These are phyloP conservation scores for Synergus umbraculus DNA, from an alignment of 2,888 invertebrate genomes.

Conservation along the genomic window DNA sequence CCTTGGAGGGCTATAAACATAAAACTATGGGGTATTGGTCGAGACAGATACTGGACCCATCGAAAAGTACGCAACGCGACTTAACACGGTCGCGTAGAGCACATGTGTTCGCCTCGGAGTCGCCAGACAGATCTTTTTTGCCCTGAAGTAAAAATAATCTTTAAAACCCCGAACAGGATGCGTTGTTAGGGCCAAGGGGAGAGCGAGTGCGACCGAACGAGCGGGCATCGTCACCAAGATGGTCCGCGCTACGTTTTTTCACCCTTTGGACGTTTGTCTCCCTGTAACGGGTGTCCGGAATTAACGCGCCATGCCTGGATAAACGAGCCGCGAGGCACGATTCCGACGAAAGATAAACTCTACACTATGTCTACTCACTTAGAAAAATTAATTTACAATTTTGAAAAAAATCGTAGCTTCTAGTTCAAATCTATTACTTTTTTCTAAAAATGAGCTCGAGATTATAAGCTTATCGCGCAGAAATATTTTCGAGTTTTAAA, in stretches of 20 bases:
- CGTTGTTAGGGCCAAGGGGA: constrained; percentile 66
- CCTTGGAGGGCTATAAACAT: not conserved
- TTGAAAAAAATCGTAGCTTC: not conserved
- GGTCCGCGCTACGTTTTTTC: constrained; percentile 70
- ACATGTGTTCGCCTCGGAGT: constrained; percentile 73
- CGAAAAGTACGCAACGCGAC: constrained; percentile 38
- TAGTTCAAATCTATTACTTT: not conserved
- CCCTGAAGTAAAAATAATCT: constrained; percentile 77
- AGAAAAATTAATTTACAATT: not conserved
- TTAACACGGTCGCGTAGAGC: constrained; percentile 53
- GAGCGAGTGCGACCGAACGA: constrained; percentile 53
- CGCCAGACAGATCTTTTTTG: constrained; percentile 77
- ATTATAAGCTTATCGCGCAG: not conserved
- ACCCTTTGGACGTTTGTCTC: constrained; percentile 74
- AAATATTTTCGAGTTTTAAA: not conserved
- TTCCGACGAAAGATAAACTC: constrained; percentile 33
- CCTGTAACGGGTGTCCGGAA: constrained; percentile 75
- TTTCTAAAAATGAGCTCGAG: not conserved
- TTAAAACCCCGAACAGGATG: constrained; percentile 78
- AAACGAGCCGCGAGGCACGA: constrained; percentile 50
- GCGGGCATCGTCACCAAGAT: constrained; percentile 73
- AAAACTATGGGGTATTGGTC: constrained; percentile 37
- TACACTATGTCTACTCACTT: not conserved
- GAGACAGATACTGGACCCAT: constrained; percentile 52
- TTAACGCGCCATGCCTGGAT: constrained; percentile 63